Conservation (phyloP, 2,888 invertebrate species). For the Aproaerema taeniolella region DNA sequence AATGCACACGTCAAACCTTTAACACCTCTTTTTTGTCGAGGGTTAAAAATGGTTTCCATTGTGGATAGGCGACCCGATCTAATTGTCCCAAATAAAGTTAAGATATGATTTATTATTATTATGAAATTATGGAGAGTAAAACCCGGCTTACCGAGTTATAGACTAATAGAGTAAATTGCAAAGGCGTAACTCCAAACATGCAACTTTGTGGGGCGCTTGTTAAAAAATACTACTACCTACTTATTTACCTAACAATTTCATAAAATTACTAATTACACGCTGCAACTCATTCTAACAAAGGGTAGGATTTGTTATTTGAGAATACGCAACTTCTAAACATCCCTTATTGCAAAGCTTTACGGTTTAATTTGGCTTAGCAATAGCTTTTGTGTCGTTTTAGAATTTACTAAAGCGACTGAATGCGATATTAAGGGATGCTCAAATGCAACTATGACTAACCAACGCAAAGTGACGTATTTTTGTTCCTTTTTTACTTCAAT, state of each 20-base stretch:
- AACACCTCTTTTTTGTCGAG: too few relatives aligned
- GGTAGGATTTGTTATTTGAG: constrained; percentile 28
- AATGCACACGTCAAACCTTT: too few relatives aligned
- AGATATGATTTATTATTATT: too few relatives aligned
- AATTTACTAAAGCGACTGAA: constrained; percentile 36
- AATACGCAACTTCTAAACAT: constrained; percentile 16
- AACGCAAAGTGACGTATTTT: constrained; percentile 27
- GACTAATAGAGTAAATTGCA: too few relatives aligned
- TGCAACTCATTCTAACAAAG: constrained; percentile 62
- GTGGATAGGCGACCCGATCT: too few relatives aligned
- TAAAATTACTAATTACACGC: constrained; percentile 71
- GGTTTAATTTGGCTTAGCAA: constrained; percentile 24
- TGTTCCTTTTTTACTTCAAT: constrained; percentile 22
- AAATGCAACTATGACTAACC: constrained; percentile 50
- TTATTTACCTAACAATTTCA: constrained; percentile 71
- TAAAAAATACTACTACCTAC: constrained; percentile 33
- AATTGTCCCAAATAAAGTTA: too few relatives aligned
- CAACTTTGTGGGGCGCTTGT: constrained; percentile 34
- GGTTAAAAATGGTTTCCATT: too few relatives aligned
- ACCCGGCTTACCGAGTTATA: too few relatives aligned
- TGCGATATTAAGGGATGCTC: constrained; percentile 72
- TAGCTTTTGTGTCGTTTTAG: constrained; percentile 27
- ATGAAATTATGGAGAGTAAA: too few relatives aligned
- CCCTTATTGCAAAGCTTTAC: constrained; percentile 23
- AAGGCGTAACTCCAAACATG: constrained; percentile 29